Percentiles rank a stretch among this genome's conserved stretches.
Conservation (phyloP, 2,888 invertebrate genomes). For the Phytoseiulus persimilis region DNA sequence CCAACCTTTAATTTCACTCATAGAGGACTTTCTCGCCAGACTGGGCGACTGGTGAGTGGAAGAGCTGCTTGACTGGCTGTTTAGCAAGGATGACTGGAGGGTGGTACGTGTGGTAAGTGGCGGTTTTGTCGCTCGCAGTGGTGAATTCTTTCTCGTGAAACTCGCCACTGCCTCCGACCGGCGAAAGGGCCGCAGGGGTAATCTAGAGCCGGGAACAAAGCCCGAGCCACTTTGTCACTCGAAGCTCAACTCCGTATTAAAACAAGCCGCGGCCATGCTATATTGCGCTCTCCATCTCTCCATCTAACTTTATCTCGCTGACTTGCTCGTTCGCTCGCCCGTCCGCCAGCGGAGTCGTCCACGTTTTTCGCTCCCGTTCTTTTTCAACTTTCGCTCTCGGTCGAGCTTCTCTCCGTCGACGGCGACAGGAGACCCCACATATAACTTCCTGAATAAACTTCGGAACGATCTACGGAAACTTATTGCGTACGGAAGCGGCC, state of each 20-base stretch:
- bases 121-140: neutral
- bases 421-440: too few relatives aligned
- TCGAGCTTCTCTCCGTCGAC: too few relatives aligned
- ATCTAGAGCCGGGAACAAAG: neutral
- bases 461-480: too few relatives aligned
- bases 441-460: too few relatives aligned
- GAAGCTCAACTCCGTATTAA: slow-evolving; percentile 5
- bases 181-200: neutral
- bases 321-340: neutral
- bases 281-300: neutral
- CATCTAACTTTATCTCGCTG: neutral
- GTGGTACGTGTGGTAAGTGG: neutral
- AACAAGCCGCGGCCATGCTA: slow-evolving; percentile 5
- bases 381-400: too few relatives aligned
- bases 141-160: neutral
- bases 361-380: too few relatives aligned
- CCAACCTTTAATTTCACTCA: neutral
- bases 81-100: neutral
- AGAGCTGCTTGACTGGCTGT: neutral
- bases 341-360: neutral
- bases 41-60: neutral
- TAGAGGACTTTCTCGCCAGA: neutral
- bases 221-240: slow-evolving; percentile 5
- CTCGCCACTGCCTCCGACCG: neutral
- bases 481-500: too few relatives aligned